These are phyloP conservation scores for Crossocerus cetratus DNA, from an alignment of 2,888 invertebrate species.

Conservation along the genomic window DNA sequence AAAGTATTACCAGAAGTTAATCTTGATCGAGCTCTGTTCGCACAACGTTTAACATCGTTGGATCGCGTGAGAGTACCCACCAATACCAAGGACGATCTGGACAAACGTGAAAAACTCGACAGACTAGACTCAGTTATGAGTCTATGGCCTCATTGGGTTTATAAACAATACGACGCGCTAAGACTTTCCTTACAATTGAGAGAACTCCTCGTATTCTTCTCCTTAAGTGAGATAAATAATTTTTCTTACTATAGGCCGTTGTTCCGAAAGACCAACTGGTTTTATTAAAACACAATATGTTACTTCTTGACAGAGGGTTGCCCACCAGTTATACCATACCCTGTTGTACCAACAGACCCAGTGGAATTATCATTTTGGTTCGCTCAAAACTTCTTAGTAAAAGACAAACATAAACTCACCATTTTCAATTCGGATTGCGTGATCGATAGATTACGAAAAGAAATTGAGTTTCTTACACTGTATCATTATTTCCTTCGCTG, in stretches of 20 bases:
- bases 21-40: slow-evolving; percentile 79
- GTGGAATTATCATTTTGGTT: slow-evolving; percentile 88
- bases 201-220: slow-evolving; percentile 53
- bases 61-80: slow-evolving; percentile 64
- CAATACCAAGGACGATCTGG: slow-evolving; percentile 53
- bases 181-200: slow-evolving; percentile 75
- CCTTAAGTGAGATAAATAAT: no score
- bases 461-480: slow-evolving; percentile 76
- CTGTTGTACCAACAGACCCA: slow-evolving; percentile 82
- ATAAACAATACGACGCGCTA: slow-evolving; percentile 81
- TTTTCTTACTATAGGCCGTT: not conserved
- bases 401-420: slow-evolving; percentile 81
- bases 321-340: no score
- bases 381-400: slow-evolving; percentile 85
- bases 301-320: slow-evolving; percentile 73
- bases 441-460: slow-evolving; percentile 82
- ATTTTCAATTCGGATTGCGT: slow-evolving; percentile 84
- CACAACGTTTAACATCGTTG: slow-evolving; percentile 70
- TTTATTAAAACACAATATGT: slow-evolving; percentile 1
- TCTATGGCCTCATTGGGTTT: slow-evolving; percentile 84
- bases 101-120: slow-evolving; percentile 65
- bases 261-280: not conserved
- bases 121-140: slow-evolving; percentile 79
- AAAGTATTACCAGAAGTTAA: slow-evolving; percentile 84
- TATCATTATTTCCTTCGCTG: slow-evolving; percentile 66